Evolutionary conservation across 2,797 vertebrate species (phyloP).

Genomic region (Crenuchus spilurus): DNA sequence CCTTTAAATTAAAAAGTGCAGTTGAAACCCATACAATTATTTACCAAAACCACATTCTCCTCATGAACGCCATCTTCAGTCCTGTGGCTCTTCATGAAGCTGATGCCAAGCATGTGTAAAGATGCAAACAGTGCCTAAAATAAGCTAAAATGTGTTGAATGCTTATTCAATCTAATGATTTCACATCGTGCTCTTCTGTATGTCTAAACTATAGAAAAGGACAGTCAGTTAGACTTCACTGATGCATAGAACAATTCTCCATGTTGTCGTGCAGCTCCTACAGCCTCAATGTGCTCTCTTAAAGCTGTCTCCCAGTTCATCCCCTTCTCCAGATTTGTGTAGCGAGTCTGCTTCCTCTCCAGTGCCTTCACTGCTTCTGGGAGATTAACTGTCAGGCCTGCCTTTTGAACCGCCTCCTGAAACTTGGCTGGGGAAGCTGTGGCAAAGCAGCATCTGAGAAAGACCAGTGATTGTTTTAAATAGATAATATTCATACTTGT

Average conservation of each 20-base stretch:
- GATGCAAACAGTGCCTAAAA: too few relatives aligned
- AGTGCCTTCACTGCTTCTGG: conserved; percentile 75
- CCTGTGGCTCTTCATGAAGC: too few relatives aligned
- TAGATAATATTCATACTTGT: background rate
- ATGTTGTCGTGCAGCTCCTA: conserved; percentile 57
- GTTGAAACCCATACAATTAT: too few relatives aligned
- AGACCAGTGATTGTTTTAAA: background rate
- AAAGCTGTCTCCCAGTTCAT: conserved; percentile 82
- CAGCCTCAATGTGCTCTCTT: conserved; percentile 66
- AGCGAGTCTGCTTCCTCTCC: conserved; percentile 75
- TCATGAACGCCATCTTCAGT: too few relatives aligned
- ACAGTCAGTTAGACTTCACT: background rate
- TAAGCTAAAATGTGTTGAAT: too few relatives aligned
- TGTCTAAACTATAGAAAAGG: too few relatives aligned
- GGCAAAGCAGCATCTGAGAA: conserved; percentile 83
- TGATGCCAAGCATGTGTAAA: too few relatives aligned
- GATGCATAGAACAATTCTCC: conserved; percentile 39
- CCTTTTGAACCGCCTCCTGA: conserved; percentile 75
- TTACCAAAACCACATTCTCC: too few relatives aligned
- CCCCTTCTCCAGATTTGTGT: conserved; percentile 68
- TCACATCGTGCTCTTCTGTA: too few relatives aligned
- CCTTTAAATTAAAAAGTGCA: too few relatives aligned
- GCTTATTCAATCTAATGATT: too few relatives aligned
- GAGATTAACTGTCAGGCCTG: conserved; percentile 76
- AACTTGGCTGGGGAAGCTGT: conserved; percentile 92